Evolutionary conservation across 2,797 vertebrate species (phyloP), one percentile per base, ranked within the genome.

Genomic region (Rachycentron canadum): DNA sequence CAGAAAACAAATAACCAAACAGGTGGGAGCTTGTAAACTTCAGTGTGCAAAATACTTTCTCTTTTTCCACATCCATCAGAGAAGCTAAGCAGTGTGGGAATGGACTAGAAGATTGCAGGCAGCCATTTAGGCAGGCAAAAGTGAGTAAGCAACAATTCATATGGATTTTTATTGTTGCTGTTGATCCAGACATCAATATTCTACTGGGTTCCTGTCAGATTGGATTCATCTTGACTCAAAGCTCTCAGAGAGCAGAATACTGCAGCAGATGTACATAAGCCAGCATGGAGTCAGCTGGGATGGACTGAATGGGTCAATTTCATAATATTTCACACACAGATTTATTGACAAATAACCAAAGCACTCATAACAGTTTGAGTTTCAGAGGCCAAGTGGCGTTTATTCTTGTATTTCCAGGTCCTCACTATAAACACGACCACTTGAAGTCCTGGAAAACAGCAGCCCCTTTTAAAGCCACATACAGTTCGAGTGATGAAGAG

Each of bases 141-240:
- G 43, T 28, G 74, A 80, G 70, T 58, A 74, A 73, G 76, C 72
- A 81, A 78, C 73, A 45, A 55, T 83, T 90, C 75, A 77, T 38
- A 87, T 76, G 72, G 79, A 78, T 81, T 89, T 89, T 60, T 81
- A 86, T 89, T 85, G 81, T 79, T 84, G 43, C 43, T 47, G 86
- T 80, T 86, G 86, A 86, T 90, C 49, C 66, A 89, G 70, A 90
- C 76, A 86, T 90, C 86, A 86, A 86, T 87, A 82, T 84, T 83
- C 69, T 78, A 21, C 81, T 69, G 77, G 30, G 66, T 6, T 61
- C 80, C 79, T 82, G 77, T 89, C 85, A 80, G 69, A 76, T 89
- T 62, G 41, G 58, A 82, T 89, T 90, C 57, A 41, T 82, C 63
- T 64, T 57, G 62, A 86, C 75, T 83, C 60, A 81, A 77, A 85